These are phyloP conservation scores for Ptiloglossa arizonensis DNA, from an alignment of 1,140 invertebrate species.

Conservation along the genomic window DNA sequence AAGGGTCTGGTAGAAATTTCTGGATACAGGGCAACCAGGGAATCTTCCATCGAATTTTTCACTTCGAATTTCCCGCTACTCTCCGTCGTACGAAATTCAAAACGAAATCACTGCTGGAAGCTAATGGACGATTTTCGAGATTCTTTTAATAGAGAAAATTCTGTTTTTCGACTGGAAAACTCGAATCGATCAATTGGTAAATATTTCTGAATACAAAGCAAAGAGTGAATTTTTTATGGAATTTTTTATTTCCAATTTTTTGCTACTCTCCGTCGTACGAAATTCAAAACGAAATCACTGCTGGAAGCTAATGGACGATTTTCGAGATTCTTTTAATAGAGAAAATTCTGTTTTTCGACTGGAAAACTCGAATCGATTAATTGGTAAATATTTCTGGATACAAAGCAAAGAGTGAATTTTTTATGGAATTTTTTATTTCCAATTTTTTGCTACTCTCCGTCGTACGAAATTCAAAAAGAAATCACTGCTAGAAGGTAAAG, in stretches of 20 bases:
- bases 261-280: too few species aligned
- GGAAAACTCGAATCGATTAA: conserved; percentile 2
- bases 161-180: background rate
- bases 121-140: background rate
- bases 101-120: background rate
- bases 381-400: too few species aligned
- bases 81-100: background rate
- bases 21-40: too few species aligned
- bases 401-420: too few species aligned
- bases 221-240: too few species aligned
- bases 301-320: background rate
- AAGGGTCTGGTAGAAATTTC: too few species aligned
- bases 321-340: background rate
- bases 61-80: too few species aligned
- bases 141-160: background rate
- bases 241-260: too few species aligned
- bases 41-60: too few species aligned
- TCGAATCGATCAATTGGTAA: conserved; percentile 18
- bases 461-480: background rate
- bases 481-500: background rate
- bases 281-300: background rate
- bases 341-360: background rate
- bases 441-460: too few species aligned
- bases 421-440: too few species aligned
- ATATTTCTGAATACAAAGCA: too few species aligned